These are phyloP conservation scores for Enteromius mattozi DNA, from an alignment of 2,797 vertebrate genomes.

Conservation along the genomic window DNA sequence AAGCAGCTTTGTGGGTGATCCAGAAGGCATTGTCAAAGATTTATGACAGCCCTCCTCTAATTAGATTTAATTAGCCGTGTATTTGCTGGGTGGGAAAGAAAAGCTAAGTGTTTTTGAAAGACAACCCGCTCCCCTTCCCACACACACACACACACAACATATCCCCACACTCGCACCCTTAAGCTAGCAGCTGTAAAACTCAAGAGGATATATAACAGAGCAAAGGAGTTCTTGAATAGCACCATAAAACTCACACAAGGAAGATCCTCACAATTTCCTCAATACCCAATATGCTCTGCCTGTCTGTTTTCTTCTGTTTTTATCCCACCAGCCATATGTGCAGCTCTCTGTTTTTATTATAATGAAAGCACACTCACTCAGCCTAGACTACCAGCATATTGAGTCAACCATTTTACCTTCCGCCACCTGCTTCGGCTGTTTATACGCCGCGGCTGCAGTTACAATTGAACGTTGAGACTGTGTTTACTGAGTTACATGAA, in stretches of 20 bases:
- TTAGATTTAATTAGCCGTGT: constrained; percentile 74
- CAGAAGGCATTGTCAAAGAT: constrained; percentile 64
- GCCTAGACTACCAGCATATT: constrained; percentile 9
- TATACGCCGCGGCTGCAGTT: background rate
- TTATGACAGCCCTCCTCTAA: constrained; percentile 70
- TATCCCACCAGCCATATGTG: constrained; percentile 51
- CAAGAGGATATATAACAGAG: constrained; percentile 71
- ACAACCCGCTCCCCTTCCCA: constrained; percentile 41
- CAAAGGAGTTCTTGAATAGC: constrained; percentile 66
- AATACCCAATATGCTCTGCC: constrained; percentile 65
- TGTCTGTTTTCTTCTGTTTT: constrained; percentile 54
- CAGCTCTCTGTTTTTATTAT: constrained; percentile 31
- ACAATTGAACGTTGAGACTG: background rate
- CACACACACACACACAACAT: constrained; percentile 50
- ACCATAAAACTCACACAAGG: constrained; percentile 74
- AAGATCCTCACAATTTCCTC: constrained; percentile 63
- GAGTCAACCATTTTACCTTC: constrained; percentile 31
- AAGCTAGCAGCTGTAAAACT: constrained; percentile 70
- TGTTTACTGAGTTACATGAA: background rate
- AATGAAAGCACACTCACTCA: constrained; percentile 24
- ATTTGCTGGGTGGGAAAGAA: constrained; percentile 65
- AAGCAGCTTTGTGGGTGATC: constrained; percentile 63
- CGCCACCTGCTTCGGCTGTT: constrained; percentile 33
- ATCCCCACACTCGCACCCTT: constrained; percentile 54
- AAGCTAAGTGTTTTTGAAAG: constrained; percentile 61